Evolutionary conservation across 2,888 invertebrate genomes (phyloP).

Genomic region (Tetanocera ferruginea): DNA sequence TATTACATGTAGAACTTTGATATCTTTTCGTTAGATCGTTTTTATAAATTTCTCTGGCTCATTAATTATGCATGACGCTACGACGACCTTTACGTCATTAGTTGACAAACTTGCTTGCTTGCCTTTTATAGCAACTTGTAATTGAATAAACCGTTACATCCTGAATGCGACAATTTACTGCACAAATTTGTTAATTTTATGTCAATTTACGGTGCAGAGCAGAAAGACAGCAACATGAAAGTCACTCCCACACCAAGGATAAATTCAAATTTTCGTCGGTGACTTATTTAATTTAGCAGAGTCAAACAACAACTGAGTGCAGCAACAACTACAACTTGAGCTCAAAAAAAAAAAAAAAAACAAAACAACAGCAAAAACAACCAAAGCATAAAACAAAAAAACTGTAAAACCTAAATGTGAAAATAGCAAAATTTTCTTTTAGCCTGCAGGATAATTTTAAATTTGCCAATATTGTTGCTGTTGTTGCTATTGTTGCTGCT

Average conservation of each 20-base stretch:
- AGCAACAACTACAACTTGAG: neutral
- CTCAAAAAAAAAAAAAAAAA: no score
- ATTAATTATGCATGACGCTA: no score
- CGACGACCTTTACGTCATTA: no score
- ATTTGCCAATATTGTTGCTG: neutral
- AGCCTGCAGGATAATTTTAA: slow-evolving; percentile 3
- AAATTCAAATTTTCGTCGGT: neutral
- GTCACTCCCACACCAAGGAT: neutral
- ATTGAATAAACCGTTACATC: neutral
- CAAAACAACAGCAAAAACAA: no score
- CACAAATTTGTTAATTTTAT: slow-evolving; percentile 11
- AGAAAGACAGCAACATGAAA: neutral
- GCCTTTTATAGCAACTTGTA: neutral
- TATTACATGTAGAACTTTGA: no score
- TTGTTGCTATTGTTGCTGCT: no score
- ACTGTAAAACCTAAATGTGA: neutral
- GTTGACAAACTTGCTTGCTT: no score
- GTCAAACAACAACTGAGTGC: neutral
- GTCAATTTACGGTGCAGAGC: neutral
- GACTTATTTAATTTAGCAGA: slow-evolving; percentile 17
- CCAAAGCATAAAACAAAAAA: neutral
- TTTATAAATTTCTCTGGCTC: no score
- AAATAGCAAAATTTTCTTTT: slow-evolving; percentile 10
- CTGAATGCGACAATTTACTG: slow-evolving; percentile 2
- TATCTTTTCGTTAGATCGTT: no score